phyloP scores from a whole-genome alignment of 2,888 invertebrate species.

The Calliopum simillimum region DNA sequence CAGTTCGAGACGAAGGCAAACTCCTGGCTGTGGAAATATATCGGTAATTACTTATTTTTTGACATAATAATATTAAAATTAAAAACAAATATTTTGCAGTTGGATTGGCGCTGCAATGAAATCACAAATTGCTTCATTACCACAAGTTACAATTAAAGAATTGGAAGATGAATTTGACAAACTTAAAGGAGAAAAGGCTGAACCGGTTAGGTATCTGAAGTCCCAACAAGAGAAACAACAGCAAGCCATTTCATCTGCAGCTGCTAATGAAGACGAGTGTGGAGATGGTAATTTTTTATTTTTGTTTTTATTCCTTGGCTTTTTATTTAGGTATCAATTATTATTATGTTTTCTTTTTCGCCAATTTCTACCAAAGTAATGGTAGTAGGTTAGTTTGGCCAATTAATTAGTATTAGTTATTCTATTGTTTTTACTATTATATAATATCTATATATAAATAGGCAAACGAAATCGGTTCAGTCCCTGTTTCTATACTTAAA shows the following conservation, averaged over 20 bases:
- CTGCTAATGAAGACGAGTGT: constrained; percentile 66
- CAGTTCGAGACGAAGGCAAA: constrained; percentile 92
- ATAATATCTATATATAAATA: too few relatives aligned
- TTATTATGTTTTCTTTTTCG: too few relatives aligned
- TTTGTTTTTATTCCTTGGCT: not conserved
- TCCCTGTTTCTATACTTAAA: too few relatives aligned
- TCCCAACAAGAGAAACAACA: constrained; percentile 67
- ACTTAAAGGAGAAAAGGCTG: constrained; percentile 66
- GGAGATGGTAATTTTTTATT: constrained; percentile 56
- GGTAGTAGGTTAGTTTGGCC: too few relatives aligned
- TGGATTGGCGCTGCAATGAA: constrained; percentile 89
- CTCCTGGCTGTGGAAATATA: constrained; percentile 92
- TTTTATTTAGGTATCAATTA: not conserved
- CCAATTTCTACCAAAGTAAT: too few relatives aligned
- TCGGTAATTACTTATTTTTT: constrained; percentile 69
- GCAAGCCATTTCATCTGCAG: constrained; percentile 62
- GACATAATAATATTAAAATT: not conserved
- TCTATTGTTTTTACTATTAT: too few relatives aligned
- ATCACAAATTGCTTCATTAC: constrained; percentile 85
- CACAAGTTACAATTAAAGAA: constrained; percentile 91
- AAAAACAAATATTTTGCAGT: constrained; percentile 63
- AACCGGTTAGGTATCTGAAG: constrained; percentile 63
- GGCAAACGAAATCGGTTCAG: too few relatives aligned
- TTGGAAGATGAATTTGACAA: constrained; percentile 89
- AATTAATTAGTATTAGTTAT: too few relatives aligned